A percentile compares a stretch with the other conserved stretches of the same genome.
Conservation (phyloP, 2,113 vertebrate genomes). For the Erythrocebus patas region DNA sequence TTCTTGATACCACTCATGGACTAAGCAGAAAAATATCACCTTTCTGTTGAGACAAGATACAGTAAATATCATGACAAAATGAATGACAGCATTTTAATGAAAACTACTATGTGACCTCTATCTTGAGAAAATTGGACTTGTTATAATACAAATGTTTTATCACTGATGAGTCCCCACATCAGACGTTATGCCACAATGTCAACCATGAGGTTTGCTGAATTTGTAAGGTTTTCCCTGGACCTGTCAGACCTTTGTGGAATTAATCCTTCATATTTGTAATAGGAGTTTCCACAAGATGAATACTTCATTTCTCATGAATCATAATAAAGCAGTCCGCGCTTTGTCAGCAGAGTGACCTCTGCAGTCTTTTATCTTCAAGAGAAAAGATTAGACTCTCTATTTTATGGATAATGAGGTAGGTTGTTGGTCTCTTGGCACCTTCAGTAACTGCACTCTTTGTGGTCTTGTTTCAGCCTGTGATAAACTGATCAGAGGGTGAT, state of each 20-base stretch:
- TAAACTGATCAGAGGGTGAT: conserved; percentile 38
- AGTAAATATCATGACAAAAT: conserved; percentile 47
- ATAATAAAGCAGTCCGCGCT: conserved; percentile 26
- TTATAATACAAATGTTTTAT: conserved; percentile 56
- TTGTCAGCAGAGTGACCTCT: conserved; percentile 46
- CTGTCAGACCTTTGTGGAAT: conserved; percentile 53
- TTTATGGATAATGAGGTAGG: conserved; percentile 49
- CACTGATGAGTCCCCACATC: background rate
- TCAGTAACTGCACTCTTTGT: background rate
- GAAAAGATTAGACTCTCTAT: conserved; percentile 41
- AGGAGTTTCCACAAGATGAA: conserved; percentile 58
- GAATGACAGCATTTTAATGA: conserved; percentile 67
- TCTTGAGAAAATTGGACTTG: conserved; percentile 44
- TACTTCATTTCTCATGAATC: conserved; percentile 67
- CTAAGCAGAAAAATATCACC: conserved; percentile 20
- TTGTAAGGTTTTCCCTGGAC: conserved; percentile 45
- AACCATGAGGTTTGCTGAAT: conserved; percentile 21
- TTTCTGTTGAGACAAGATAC: conserved; percentile 31
- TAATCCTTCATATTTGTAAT: conserved; percentile 66
- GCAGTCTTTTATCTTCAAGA: conserved; percentile 53
- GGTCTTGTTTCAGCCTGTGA: background rate
- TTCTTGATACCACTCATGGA: background rate
- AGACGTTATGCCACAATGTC: background rate
- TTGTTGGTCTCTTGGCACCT: conserved; percentile 40
- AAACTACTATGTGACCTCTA: conserved; percentile 30